Evolutionary conservation across 2,888 invertebrate genomes (phyloP).

Genomic region (Ethmia dodecea): DNA sequence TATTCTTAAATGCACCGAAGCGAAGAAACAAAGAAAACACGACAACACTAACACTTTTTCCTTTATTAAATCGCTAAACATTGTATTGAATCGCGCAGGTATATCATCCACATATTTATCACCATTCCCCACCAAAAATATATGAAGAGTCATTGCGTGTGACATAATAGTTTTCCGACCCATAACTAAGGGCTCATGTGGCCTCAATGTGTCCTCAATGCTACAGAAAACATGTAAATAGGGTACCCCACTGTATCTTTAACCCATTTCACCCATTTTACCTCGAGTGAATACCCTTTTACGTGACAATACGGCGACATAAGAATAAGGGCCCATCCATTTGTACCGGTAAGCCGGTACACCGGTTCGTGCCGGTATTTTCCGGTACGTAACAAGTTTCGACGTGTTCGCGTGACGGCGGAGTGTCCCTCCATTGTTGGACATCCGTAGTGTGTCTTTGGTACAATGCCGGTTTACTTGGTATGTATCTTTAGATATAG

Average conservation of each 20-base stretch:
- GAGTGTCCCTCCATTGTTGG: constrained; percentile 3
- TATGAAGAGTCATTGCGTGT: no score
- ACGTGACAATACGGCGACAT: constrained; percentile 9
- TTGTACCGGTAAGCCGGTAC: constrained; percentile 2
- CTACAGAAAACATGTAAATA: constrained; percentile 8
- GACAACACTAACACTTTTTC: no score
- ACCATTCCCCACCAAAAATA: no score
- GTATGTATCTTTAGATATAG: neutral
- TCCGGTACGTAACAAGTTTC: constrained; percentile 24
- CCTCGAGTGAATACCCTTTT: constrained; percentile 9
- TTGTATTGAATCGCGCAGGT: no score
- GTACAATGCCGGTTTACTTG: neutral
- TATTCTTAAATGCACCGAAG: no score
- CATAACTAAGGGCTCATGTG: no score
- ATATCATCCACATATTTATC: no score
- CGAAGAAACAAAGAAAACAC: no score
- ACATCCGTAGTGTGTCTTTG: constrained; percentile 20
- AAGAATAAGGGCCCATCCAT: constrained; percentile 7
- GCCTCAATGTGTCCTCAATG: no score
- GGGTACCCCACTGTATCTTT: constrained; percentile 2
- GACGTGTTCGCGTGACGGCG: constrained; percentile 27
- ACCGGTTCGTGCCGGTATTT: neutral
- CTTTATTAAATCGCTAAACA: no score
- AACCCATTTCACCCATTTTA: constrained; percentile 7
- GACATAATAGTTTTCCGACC: no score